Conservation (phyloP, 2,888 invertebrate species). For the Furcula furcula region DNA sequence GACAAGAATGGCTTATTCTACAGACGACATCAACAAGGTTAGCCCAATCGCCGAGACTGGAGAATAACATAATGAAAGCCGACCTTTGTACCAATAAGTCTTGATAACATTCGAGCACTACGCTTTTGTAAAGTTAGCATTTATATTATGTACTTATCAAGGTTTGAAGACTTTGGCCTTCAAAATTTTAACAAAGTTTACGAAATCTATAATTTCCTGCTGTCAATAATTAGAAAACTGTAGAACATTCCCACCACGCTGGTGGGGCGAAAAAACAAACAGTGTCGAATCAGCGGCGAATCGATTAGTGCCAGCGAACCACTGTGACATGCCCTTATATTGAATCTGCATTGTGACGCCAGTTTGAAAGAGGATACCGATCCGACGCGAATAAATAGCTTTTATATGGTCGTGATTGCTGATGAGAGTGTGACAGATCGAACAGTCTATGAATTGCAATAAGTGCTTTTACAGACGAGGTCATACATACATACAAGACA, state of each 20-base stretch:
- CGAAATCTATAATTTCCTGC: slow-evolving; percentile 17
- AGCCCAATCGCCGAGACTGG: too few species aligned
- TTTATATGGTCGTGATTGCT: neutral
- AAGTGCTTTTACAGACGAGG: too few species aligned
- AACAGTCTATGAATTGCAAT: too few species aligned
- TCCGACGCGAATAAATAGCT: slow-evolving; percentile 3
- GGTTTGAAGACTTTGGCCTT: too few species aligned
- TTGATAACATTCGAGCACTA: too few species aligned
- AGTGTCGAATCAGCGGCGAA: slow-evolving; percentile 15
- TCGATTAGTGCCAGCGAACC: slow-evolving; percentile 12
- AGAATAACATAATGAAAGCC: too few species aligned
- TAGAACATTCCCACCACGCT: slow-evolving; percentile 14
- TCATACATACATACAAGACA: too few species aligned
- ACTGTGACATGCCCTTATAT: slow-evolving; percentile 24
- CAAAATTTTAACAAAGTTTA: slow-evolving; percentile 2
- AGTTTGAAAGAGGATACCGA: neutral
- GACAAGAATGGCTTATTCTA: too few species aligned
- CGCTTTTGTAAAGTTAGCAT: too few species aligned
- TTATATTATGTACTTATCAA: too few species aligned
- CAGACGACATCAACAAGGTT: too few species aligned
- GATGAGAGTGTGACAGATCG: neutral
- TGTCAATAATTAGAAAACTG: slow-evolving; percentile 32
- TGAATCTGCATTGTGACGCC: slow-evolving; percentile 11
- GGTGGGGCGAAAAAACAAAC: slow-evolving; percentile 9
- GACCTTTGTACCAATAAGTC: too few species aligned